Percentiles rank a stretch among this genome's conserved stretches.
These are phyloP conservation scores for Bos taurus DNA, from an alignment of 2,113 vertebrate species.

Conservation along the genomic window ARS-UCD2.0 NC_037338.1:63705001-63705500, in stretches of 20 bases:
- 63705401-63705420: slow-evolving; percentile 69
- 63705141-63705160: slow-evolving; percentile 21
- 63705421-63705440: slow-evolving; percentile 58
- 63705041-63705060: not conserved
- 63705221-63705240: not conserved
- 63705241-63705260: slow-evolving; percentile 11
- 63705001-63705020: not conserved
- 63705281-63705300: slow-evolving; percentile 61
- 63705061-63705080: slow-evolving; percentile 17
- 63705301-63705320: slow-evolving; percentile 48
- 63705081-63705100: not conserved
- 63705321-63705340: slow-evolving; percentile 58
- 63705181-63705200: slow-evolving; percentile 12
- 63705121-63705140: slow-evolving; percentile 26
- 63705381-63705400: slow-evolving; percentile 52
- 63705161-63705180: not conserved
- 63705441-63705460: slow-evolving; percentile 60
- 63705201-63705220: not conserved
- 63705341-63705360: slow-evolving; percentile 63
- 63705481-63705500: slow-evolving; percentile 26
- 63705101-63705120: not conserved
- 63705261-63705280: slow-evolving; percentile 18
- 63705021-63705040: not conserved
- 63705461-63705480: slow-evolving; percentile 51
- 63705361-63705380: slow-evolving; percentile 59